Evolutionary conservation across 1,140 invertebrate species (phyloP), one percentile per base, ranked within the genome.

Genomic region (Harlomillsia oculata): DNA sequence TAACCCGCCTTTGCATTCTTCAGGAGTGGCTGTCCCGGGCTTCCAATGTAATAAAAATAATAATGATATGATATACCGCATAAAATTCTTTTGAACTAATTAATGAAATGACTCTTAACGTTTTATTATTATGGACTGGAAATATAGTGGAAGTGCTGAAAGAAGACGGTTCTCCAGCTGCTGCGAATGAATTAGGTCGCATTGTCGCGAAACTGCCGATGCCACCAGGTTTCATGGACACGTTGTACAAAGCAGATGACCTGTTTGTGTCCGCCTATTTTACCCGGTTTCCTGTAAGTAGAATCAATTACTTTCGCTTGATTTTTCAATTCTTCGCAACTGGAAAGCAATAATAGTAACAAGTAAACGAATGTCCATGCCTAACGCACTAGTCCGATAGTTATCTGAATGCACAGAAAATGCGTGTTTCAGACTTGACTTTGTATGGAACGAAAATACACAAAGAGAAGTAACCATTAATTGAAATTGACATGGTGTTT

Each of bases 151-250:
- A 80, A 56, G 75, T 89, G 16, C 66, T 93, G 8, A 75, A 77
- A 52, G 75, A 82, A 39, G 83, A 92, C 69, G 82, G 82, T 0
- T 78, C 71, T 16, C 78, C 79, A 67, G 81, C 85, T 18, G 67
- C 74, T 5, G 54, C 73, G 0, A 76, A 79, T 26, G 87, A 94
- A 71, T 73, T 93, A 2, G 91, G 90, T 0, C 76, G 87, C 62
- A 85, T 95, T 64, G 87, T 81, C 0, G 75, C 88, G 13, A 91
- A 89, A 69, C 67, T 91, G 14, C 92, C 92, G 0, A 69, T 95
- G 18, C 89, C 91, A 1, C 92, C 92, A 0, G 90, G 91, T 5
- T 83, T 80, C 29, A 81, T 92, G 68, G 81, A 82, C 0, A 89
- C 87, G 0, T 73, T 97, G 0, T 95, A 86, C 71, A 77, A 78